Percentiles rank a stretch among this genome's conserved stretches.
Evolutionary conservation across 1,140 invertebrate genomes (phyloP).

Genomic region (Drosophila malerkotliana): DNA sequence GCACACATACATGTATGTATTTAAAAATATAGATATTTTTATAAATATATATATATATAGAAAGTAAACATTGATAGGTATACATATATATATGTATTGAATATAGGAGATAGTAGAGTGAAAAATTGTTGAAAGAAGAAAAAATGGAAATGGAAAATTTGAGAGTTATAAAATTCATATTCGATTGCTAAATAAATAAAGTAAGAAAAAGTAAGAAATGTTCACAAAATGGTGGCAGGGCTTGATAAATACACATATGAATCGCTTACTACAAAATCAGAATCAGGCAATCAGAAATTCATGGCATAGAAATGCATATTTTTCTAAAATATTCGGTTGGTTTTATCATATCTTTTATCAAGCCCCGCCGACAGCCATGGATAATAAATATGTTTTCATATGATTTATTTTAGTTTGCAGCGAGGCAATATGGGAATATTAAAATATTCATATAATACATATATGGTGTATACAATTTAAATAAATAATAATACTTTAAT

Average conservation of each 20-base stretch:
- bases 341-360: constrained; percentile 40
- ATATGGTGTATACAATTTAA: constrained; percentile 59
- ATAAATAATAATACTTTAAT: constrained; percentile 73
- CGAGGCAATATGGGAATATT: constrained; percentile 49
- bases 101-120: constrained; percentile 35
- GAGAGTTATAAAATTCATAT: constrained; percentile 9
- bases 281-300: constrained; percentile 2
- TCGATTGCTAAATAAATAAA: constrained; percentile 20
- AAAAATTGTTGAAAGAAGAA: constrained; percentile 24
- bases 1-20: constrained; percentile 58
- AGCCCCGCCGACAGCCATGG: constrained; percentile 45
- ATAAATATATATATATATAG: constrained; percentile 47
- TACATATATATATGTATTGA: constrained; percentile 33
- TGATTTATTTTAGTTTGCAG: constrained; percentile 42
- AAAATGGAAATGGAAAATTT: constrained; percentile 13
- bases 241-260: constrained; percentile 18
- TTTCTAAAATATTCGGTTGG: background rate
- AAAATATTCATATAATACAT: constrained; percentile 66
- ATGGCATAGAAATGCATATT: constrained; percentile 31
- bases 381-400: constrained; percentile 48
- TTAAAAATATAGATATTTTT: constrained; percentile 44
- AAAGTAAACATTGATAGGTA: constrained; percentile 62
- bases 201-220: constrained; percentile 4
- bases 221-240: constrained; percentile 13
- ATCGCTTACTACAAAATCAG: background rate